Evolutionary conservation across 2,888 invertebrate species (phyloP), one percentile per base, ranked within the genome.

Genomic region (Nezara viridula): DNA sequence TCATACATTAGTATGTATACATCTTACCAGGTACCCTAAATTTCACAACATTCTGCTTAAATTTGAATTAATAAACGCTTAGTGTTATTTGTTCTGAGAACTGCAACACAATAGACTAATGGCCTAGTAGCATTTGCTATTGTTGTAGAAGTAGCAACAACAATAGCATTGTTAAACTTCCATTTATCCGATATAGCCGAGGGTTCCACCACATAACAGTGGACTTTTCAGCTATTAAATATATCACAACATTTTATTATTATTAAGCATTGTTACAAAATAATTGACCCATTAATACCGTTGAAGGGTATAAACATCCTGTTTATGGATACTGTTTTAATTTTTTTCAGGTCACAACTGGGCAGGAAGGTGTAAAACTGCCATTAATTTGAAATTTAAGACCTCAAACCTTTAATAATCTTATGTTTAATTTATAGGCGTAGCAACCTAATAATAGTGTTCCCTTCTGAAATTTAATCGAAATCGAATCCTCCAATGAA

Each of bases 401-500:
- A 73, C 37, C 37, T 73, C 32, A 37, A 73, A n/a, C 27, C 37
- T 73, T 73, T 73, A 73, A 37, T 73, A 37, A 73, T 73, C 19
- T 21, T 37, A 73, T 19, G 16, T 6, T 73, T 73, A 73, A 73
- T 73, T 73, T 21, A 37, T 37, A 73, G 37, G 32, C 37, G 66
- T 7, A 73, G 66, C 66, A 21, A 37, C 2, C 16, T 73, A 73
- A 73, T 73, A 37, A 73, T 73, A 73, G 32, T 73, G 32, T 6
- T 73, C 66, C 16, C 7, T 73, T 37, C 66, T 37, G 21, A 73
- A 73, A 73, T 73, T 73, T 73, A 73, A 73, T 73, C 32, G 60
- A 60, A 60, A 60, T 60, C 27, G 66, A 73, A 73, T 73, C 66
- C 66, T 73, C 66, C 19, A 37, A 73, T 37, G 66, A 37, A 73